These are phyloP conservation scores for Arion vulgaris DNA, from an alignment of 1,140 invertebrate genomes.

Conservation along the genomic window DNA sequence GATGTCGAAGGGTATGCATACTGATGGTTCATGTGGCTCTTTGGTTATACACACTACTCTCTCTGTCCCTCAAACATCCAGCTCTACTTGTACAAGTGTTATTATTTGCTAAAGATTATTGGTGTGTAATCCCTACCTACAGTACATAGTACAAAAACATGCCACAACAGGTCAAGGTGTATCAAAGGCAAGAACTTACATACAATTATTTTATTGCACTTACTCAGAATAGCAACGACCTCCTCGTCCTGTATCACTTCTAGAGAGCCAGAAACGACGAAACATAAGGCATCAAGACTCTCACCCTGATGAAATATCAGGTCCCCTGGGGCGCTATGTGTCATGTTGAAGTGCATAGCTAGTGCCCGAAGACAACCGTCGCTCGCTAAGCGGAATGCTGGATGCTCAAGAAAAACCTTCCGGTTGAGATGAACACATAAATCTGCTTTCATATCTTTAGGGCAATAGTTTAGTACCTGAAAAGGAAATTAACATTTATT, in stretches of 20 bases:
- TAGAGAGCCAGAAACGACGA: conserved; percentile 98
- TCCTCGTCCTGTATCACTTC: conserved; percentile 99
- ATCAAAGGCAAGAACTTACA: conserved; percentile 99
- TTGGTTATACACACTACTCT: too few relatives aligned
- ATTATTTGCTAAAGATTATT: too few relatives aligned
- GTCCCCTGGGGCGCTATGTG: conserved; percentile 79
- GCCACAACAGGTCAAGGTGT: conserved; percentile 98
- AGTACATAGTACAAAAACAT: too few relatives aligned
- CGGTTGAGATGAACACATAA: conserved; percentile 99
- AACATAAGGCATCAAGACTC: conserved; percentile 98
- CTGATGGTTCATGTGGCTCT: too few relatives aligned
- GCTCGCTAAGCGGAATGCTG: conserved; percentile 96
- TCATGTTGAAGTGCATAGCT: conserved; percentile 99
- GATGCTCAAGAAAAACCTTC: conserved; percentile 99
- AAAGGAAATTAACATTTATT: too few relatives aligned
- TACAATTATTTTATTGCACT: conserved; percentile 80
- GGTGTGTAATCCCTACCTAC: too few relatives aligned
- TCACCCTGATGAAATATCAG: conserved; percentile 82
- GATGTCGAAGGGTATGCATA: too few relatives aligned
- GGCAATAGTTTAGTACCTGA: conserved; percentile 98
- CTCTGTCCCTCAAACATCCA: too few relatives aligned
- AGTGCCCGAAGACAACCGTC: conserved; percentile 98
- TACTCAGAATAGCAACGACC: conserved; percentile 98
- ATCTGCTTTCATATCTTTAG: conserved; percentile 99
- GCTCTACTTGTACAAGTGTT: too few relatives aligned